A percentile compares a stretch with the other conserved stretches of the same genome.
Conservation (phyloP, 1,140 invertebrate genomes). For the Scaptomyza hsui region DNA sequence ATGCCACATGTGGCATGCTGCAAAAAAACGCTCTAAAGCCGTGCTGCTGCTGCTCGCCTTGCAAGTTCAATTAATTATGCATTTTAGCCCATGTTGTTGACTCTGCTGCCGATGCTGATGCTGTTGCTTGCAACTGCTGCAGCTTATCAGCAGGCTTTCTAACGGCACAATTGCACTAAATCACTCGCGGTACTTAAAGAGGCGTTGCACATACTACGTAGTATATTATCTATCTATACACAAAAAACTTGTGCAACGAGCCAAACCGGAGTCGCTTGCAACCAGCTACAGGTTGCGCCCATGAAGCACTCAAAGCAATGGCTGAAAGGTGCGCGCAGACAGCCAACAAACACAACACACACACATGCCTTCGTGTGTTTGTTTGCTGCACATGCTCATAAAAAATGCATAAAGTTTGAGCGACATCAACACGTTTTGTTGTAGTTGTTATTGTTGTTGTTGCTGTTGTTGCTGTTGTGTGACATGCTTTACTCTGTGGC, state of each 20-base stretch:
- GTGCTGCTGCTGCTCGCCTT: slow-evolving; percentile 23
- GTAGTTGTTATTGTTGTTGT: too few species aligned
- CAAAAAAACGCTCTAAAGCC: slow-evolving; percentile 35
- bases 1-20: slow-evolving; percentile 57
- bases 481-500: not conserved
- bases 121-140: slow-evolving; percentile 22
- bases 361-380: slow-evolving; percentile 14
- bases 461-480: too few species aligned
- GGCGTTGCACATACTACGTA: slow-evolving; percentile 54
- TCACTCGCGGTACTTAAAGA: slow-evolving; percentile 80
- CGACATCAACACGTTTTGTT: slow-evolving; percentile 55
- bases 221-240: not conserved
- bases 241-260: slow-evolving; percentile 70
- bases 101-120: slow-evolving; percentile 29
- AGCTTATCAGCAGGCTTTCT: slow-evolving; percentile 56
- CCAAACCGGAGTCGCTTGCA: slow-evolving; percentile 8
- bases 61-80: slow-evolving; percentile 74
- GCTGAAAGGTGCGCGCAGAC: slow-evolving; percentile 37
- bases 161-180: slow-evolving; percentile 77
- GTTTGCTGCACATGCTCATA: slow-evolving; percentile 41
- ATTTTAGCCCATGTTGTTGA: slow-evolving; percentile 65
- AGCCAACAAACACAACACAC: slow-evolving; percentile 59
- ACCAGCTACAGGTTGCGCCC: slow-evolving; percentile 47
- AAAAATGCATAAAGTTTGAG: slow-evolving; percentile 54
- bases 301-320: slow-evolving; percentile 38